Conservation (phyloP, 2,888 invertebrate genomes). For the Drosophila seclusa region DNA sequence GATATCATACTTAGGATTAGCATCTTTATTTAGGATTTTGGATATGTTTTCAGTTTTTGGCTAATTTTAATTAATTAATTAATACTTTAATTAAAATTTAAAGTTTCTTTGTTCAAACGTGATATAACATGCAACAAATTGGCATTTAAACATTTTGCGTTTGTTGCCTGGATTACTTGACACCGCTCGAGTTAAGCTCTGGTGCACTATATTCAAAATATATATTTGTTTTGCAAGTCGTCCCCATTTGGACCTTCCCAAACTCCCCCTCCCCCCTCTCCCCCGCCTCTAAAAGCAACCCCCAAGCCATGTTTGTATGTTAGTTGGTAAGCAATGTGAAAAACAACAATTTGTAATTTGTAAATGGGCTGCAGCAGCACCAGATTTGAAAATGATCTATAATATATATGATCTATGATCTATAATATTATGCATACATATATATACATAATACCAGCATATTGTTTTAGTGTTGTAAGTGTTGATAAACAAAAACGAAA, state of each 20-base stretch:
- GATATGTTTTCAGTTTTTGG: too few species aligned
- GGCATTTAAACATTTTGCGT: too few species aligned
- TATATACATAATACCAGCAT: constrained; percentile 17
- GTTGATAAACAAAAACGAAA: constrained; percentile 47
- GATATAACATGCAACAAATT: too few species aligned
- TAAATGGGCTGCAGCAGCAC: constrained; percentile 21
- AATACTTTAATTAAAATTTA: too few species aligned
- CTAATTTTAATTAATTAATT: too few species aligned
- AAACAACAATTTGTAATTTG: constrained; percentile 19
- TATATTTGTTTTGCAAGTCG: not conserved
- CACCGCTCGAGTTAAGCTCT: too few species aligned
- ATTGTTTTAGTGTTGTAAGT: constrained; percentile 69
- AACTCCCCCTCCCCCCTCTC: not conserved
- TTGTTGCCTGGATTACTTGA: too few species aligned
- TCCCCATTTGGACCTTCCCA: not conserved
- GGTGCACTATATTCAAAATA: too few species aligned
- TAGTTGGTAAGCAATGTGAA: constrained; percentile 31
- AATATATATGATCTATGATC: constrained; percentile 12
- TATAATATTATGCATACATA: constrained; percentile 12
- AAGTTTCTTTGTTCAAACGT: too few species aligned
- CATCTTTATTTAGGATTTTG: too few species aligned
- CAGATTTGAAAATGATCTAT: constrained; percentile 20
- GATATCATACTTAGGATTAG: too few species aligned
- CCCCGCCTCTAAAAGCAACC: not conserved
- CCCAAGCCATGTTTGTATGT: constrained; percentile 40